Evolutionary conservation across 2,797 vertebrate genomes (phyloP).

Genomic region (Liasis olivaceus): DNA sequence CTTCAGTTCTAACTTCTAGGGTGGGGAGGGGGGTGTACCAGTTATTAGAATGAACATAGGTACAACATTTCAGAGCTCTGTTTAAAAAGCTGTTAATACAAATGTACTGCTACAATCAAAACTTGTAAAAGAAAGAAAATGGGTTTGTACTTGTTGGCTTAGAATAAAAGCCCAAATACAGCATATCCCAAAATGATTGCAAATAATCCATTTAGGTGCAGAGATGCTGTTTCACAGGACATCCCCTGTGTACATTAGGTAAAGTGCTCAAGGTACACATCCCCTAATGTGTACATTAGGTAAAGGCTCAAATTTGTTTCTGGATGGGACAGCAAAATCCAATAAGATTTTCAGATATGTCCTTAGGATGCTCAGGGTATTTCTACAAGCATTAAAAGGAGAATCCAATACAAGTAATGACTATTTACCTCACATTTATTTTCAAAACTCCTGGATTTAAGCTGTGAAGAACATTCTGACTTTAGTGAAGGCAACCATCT

Average conservation of each 20-base stretch:
- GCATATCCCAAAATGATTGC: neutral
- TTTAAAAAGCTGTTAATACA: slow-evolving; percentile 15
- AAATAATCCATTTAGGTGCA: neutral
- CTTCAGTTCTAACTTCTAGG: neutral
- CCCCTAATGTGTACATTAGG: no score
- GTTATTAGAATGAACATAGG: slow-evolving; percentile 28
- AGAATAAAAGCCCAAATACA: neutral
- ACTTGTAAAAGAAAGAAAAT: neutral
- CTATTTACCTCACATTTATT: neutral
- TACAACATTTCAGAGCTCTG: slow-evolving; percentile 23
- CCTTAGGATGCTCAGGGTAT: neutral
- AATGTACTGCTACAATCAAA: slow-evolving; percentile 18
- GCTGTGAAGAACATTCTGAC: neutral
- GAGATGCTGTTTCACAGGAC: neutral
- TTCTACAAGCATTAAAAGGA: neutral
- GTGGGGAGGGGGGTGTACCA: neutral
- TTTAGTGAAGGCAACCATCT: neutral
- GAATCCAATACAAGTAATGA: neutral
- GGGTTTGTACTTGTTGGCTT: neutral
- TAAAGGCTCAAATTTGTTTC: neutral
- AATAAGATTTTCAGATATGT: neutral
- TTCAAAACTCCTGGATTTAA: neutral
- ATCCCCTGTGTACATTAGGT: neutral
- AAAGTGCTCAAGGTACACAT: neutral
- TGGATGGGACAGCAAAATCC: neutral